Conservation (phyloP, 1,140 invertebrate genomes). For the Drosophila chauvacae region DNA sequence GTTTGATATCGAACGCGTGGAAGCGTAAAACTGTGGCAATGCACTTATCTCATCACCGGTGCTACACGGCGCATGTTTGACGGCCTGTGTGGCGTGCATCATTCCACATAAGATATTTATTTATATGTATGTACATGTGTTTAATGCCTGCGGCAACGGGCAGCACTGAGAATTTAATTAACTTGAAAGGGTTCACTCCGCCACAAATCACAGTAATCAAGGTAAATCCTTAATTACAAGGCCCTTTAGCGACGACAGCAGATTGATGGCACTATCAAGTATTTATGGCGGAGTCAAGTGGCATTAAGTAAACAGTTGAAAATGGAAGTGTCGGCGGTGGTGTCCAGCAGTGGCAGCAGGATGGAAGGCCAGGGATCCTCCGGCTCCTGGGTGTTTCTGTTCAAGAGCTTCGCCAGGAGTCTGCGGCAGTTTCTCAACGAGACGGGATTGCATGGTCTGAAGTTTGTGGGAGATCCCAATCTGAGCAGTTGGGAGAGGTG, state of each 20-base stretch:
- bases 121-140: not conserved
- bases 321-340: conserved; percentile 23
- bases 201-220: conserved; percentile 37
- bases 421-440: conserved; percentile 86
- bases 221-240: conserved; percentile 39
- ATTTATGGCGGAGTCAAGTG: conserved; percentile 29
- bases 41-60: conserved; percentile 28
- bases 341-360: not conserved
- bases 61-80: conserved; percentile 22
- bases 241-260: conserved; percentile 40
- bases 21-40: conserved; percentile 26
- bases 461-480: conserved; percentile 89
- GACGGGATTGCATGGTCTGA: conserved; percentile 89
- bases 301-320: conserved; percentile 33
- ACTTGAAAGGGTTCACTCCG: conserved; percentile 39
- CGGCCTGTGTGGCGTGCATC: conserved; percentile 4
- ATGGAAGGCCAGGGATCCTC: conserved; percentile 7
- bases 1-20: conserved; percentile 26
- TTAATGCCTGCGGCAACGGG: conserved; percentile 21
- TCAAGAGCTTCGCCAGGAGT: conserved; percentile 45
- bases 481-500: conserved; percentile 89
- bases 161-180: conserved; percentile 39
- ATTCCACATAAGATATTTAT: not conserved
- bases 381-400: conserved; percentile 29
- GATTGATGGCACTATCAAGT: conserved; percentile 31